phyloP scores from a whole-genome alignment of 2,797 vertebrate genomes.

The Cirrhinus molitorella region DNA sequence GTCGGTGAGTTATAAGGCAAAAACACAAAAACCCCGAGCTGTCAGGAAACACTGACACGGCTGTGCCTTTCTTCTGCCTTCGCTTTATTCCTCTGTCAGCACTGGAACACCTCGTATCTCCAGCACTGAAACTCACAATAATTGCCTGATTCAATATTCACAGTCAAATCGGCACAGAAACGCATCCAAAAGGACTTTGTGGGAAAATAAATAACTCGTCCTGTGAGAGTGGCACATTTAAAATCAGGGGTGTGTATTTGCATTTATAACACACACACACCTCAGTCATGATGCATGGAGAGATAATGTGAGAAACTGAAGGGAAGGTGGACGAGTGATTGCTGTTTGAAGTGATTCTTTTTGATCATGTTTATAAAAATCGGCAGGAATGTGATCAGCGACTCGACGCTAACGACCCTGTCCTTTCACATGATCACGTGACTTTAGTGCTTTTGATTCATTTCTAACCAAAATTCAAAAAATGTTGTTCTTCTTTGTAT shows the following conservation, averaged over 20 bases:
- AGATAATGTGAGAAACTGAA: conserved; percentile 53
- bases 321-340: conserved; percentile 22
- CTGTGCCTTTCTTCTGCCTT: conserved; percentile 45
- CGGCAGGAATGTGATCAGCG: not conserved
- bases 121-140: conserved; percentile 63
- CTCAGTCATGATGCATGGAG: conserved; percentile 20
- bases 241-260: conserved; percentile 76
- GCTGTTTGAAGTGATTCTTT: conserved; percentile 9
- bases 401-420: not conserved
- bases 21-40: conserved; percentile 69
- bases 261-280: too few species aligned
- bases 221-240: conserved; percentile 74
- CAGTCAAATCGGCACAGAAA: conserved; percentile 69
- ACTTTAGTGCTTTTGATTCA: not conserved
- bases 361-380: not conserved
- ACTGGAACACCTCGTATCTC: conserved; percentile 57
- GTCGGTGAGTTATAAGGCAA: conserved; percentile 6
- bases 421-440: not conserved
- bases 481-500: not conserved
- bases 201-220: conserved; percentile 64
- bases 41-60: conserved; percentile 71
- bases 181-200: conserved; percentile 57
- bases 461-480: not conserved
- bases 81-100: conserved; percentile 49
- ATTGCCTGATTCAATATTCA: conserved; percentile 78